Conservation (phyloP, 2,797 vertebrate species). For the Rhinatrema bivittatum region DNA sequence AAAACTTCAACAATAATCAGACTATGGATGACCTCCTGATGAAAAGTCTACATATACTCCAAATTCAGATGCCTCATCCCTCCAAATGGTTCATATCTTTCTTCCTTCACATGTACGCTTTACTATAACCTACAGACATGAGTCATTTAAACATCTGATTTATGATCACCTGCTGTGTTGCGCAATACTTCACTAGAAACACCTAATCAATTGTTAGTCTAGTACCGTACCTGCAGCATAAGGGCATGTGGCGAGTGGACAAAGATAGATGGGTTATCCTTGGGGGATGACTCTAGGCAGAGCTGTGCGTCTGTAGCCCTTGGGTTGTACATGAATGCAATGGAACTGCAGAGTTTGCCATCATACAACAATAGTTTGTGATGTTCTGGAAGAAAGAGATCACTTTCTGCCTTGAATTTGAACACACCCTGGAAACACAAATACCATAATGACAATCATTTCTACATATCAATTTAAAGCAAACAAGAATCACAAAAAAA, state of each 20-base stretch:
- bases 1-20: too few species aligned
- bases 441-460: not conserved
- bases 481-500: not conserved
- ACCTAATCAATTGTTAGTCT: too few species aligned
- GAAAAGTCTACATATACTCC: too few species aligned
- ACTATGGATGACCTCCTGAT: too few species aligned
- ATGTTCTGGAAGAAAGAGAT: constrained; percentile 89
- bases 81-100: too few species aligned
- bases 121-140: too few species aligned
- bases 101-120: too few species aligned
- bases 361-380: constrained; percentile 90
- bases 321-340: constrained; percentile 92
- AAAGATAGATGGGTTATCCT: constrained; percentile 92
- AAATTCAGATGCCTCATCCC: too few species aligned
- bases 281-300: constrained; percentile 96
- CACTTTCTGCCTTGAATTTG: constrained; percentile 96
- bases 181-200: too few species aligned
- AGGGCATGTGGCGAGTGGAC: constrained; percentile 96
- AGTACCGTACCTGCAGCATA: constrained; percentile 93
- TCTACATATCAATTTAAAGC: constrained; percentile 1
- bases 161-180: too few species aligned
- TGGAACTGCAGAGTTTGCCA: constrained; percentile 84
- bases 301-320: constrained; percentile 94
- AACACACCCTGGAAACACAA: constrained; percentile 75
- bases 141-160: too few species aligned